These are phyloP conservation scores for Acanthosepion pharaonis DNA, from an alignment of 2,888 invertebrate genomes.

Conservation along the genomic window DNA sequence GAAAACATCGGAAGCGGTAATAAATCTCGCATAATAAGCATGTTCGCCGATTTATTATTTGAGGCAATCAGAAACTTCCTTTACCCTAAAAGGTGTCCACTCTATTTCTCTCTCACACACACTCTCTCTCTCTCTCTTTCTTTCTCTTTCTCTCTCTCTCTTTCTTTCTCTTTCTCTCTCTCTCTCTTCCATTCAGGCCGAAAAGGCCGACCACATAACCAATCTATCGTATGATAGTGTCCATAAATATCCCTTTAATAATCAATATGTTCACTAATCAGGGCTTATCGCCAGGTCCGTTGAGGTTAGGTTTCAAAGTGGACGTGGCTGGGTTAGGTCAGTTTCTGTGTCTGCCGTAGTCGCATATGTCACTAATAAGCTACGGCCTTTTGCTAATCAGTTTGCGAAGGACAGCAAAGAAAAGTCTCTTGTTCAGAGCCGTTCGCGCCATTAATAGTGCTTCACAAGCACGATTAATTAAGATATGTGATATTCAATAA, in stretches of 20 bases:
- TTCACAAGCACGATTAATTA: conserved; percentile 12
- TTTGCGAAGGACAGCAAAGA: neutral
- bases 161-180: too few species aligned
- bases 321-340: neutral
- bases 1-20: neutral
- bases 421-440: neutral
- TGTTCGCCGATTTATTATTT: neutral
- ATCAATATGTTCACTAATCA: conserved; percentile 1
- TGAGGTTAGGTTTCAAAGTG: neutral
- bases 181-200: neutral
- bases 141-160: too few species aligned
- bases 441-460: neutral
- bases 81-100: neutral
- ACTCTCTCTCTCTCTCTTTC: too few species aligned
- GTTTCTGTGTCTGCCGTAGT: neutral
- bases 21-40: neutral
- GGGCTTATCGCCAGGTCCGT: neutral
- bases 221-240: neutral
- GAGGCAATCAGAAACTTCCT: neutral
- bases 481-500: neutral
- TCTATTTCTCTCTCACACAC: too few species aligned
- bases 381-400: conserved; percentile 6
- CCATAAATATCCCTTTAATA: neutral
- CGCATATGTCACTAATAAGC: conserved; percentile 8
- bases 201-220: neutral